Conservation (phyloP, 2,797 vertebrate species). For the Alcedo atthis region DNA sequence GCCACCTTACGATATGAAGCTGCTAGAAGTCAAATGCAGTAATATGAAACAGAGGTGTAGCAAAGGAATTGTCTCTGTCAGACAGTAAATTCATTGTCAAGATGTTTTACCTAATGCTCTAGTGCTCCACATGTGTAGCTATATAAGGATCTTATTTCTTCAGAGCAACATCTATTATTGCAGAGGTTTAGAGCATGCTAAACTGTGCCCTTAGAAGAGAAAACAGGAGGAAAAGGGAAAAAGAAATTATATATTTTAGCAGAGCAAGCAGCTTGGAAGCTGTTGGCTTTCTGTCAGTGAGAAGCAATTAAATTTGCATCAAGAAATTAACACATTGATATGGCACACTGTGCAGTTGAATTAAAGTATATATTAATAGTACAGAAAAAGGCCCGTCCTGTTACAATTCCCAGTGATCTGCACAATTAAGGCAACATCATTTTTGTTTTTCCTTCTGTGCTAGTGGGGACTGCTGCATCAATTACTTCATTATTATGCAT, state of each 20-base stretch:
- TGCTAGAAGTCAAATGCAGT: constrained; percentile 14
- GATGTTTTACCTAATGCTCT: constrained; percentile 13
- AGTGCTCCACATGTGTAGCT: not conserved
- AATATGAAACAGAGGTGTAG: not conserved
- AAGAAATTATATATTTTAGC: not conserved
- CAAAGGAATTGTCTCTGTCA: not conserved
- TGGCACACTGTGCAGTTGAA: not conserved
- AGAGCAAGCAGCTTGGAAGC: constrained; percentile 6
- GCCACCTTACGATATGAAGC: not conserved
- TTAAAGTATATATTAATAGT: not conserved
- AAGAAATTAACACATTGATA: constrained; percentile 6
- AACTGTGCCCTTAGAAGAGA: constrained; percentile 5
- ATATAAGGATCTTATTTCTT: not conserved
- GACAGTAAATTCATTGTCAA: not conserved
- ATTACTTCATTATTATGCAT: constrained; percentile 55
- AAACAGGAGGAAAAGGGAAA: not conserved
- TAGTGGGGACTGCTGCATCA: constrained; percentile 6
- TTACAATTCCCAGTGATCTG: constrained; percentile 24
- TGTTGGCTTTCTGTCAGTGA: constrained; percentile 30
- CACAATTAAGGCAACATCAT: constrained; percentile 42
- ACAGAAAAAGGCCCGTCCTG: not conserved
- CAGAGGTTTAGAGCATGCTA: not conserved
- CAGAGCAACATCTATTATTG: not conserved
- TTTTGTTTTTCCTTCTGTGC: not conserved
- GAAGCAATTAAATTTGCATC: constrained; percentile 46